These are phyloP conservation scores for Sogatella furcifera DNA, from an alignment of 1,140 invertebrate species.

Conservation along the genomic window DNA sequence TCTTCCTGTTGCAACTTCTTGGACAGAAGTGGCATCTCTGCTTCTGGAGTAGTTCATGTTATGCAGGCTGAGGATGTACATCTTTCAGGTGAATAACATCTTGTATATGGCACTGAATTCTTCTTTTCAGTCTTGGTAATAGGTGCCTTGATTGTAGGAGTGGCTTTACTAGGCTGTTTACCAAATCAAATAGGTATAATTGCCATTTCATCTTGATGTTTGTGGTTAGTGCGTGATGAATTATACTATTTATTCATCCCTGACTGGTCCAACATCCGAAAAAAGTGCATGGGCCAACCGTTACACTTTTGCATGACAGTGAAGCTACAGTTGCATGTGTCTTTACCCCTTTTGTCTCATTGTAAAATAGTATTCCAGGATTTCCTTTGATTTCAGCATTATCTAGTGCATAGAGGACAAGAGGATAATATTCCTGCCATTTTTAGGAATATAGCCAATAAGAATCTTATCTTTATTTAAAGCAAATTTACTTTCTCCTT, in stretches of 20 bases:
- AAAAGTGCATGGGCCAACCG: background rate
- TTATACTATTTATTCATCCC: background rate
- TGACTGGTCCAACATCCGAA: background rate
- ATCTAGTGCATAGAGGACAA: background rate
- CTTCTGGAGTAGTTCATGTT: background rate
- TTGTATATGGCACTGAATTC: background rate
- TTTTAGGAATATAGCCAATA: background rate
- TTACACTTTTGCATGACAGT: background rate
- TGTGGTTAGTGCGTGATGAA: background rate
- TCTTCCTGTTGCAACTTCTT: conserved; percentile 6
- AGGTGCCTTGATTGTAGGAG: background rate
- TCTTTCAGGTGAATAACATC: background rate
- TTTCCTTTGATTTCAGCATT: background rate
- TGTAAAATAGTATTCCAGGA: background rate
- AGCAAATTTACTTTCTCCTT: background rate
- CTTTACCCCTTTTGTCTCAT: background rate
- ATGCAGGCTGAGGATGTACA: background rate
- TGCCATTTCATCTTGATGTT: background rate
- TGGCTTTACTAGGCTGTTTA: background rate
- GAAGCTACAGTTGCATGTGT: background rate
- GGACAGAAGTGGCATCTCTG: conserved; percentile 5
- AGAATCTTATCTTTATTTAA: background rate
- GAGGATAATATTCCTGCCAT: background rate
- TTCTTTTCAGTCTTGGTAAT: background rate
- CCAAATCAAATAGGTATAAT: background rate